These are phyloP conservation scores for Oxytorus armatus DNA, from an alignment of 2,888 invertebrate genomes.

Conservation along the genomic window DNA sequence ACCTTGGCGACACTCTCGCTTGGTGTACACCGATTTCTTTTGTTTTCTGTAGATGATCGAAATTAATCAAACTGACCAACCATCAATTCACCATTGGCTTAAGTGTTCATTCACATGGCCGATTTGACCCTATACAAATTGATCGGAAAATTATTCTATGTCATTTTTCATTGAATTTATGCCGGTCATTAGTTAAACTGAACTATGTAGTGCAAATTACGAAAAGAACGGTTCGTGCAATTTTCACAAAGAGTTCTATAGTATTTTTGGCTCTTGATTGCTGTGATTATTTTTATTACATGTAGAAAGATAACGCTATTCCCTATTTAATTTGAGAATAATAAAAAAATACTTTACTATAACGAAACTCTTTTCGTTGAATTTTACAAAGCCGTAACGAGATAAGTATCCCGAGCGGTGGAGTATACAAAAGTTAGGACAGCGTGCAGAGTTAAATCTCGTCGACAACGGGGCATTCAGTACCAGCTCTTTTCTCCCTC, in stretches of 20 bases:
- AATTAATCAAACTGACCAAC: no score
- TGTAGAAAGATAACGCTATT: conserved; percentile 13
- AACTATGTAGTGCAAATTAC: background rate
- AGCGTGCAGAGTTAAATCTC: conserved; percentile 30
- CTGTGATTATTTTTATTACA: background rate
- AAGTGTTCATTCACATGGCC: no score
- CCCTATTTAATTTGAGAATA: conserved; percentile 27
- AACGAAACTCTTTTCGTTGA: conserved; percentile 44
- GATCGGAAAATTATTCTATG: no score
- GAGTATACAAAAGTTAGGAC: conserved; percentile 45
- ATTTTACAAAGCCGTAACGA: conserved; percentile 55
- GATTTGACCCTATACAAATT: no score
- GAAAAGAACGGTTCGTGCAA: conserved; percentile 1
- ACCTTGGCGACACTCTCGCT: no score
- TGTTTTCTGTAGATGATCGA: no score
- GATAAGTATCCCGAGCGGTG: conserved; percentile 60
- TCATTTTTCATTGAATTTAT: background rate
- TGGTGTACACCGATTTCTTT: no score
- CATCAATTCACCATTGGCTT: no score
- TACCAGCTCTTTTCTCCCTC: conserved; percentile 29
- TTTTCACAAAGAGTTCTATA: conserved; percentile 4
- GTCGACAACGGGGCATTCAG: background rate
- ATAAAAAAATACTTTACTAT: conserved; percentile 24
- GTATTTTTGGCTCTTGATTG: background rate
- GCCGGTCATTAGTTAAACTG: background rate